phyloP scores from a whole-genome alignment of 2,797 vertebrate genomes.

The Tachyglossus aculeatus region DNA sequence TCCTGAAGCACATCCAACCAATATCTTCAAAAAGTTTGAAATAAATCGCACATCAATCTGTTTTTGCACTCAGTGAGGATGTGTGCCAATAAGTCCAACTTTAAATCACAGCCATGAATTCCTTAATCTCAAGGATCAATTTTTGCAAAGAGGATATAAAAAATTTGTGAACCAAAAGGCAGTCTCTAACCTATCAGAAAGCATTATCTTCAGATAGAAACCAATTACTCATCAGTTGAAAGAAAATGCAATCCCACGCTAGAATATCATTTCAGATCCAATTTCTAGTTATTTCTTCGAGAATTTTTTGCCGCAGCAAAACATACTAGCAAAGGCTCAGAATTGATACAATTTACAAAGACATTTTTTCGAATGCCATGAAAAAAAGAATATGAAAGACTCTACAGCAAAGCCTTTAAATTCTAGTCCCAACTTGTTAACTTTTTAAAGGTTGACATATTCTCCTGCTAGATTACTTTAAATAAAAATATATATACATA shows the following conservation, averaged over 20 bases:
- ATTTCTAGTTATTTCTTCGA: constrained; percentile 47
- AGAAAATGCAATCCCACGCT: constrained; percentile 20
- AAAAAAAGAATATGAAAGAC: constrained; percentile 15
- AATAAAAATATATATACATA: too few species aligned
- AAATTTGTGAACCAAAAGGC: constrained; percentile 11
- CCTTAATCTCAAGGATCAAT: constrained; percentile 48
- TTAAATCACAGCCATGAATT: constrained; percentile 37
- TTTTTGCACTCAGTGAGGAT: constrained; percentile 30
- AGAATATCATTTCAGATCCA: constrained; percentile 47
- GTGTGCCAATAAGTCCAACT: constrained; percentile 31
- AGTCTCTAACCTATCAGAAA: constrained; percentile 25
- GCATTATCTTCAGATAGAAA: constrained; percentile 29
- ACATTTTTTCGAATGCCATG: constrained; percentile 22
- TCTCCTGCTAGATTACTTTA: constrained; percentile 20
- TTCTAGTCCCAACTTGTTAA: constrained; percentile 5
- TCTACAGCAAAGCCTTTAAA: background rate
- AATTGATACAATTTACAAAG: constrained; percentile 41
- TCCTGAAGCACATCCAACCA: constrained; percentile 1
- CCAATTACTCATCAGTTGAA: constrained; percentile 44
- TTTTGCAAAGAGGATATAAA: constrained; percentile 33
- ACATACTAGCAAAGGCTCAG: constrained; percentile 33
- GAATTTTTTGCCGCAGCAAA: constrained; percentile 43
- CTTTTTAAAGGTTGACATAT: constrained; percentile 36
- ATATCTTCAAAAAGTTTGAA: constrained; percentile 32
- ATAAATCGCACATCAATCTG: constrained; percentile 29